Percentiles rank a stretch among this genome's conserved stretches.
Evolutionary conservation across 1,140 invertebrate species (phyloP).

Genomic region (Acromyrmex heyeri): DNA sequence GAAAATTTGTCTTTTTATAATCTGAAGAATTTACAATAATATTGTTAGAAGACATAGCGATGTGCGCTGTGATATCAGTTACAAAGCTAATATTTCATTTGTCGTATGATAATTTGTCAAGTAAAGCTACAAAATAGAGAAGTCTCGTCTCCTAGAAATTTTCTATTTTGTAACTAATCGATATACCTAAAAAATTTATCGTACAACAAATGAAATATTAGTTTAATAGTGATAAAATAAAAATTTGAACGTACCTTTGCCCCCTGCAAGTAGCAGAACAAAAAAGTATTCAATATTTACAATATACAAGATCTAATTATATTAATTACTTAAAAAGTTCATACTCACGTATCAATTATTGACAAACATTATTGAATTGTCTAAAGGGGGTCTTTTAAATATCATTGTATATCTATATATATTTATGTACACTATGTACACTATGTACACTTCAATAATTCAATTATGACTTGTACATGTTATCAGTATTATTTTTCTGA

Average conservation of each 20-base stretch:
- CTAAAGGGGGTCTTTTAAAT: slow-evolving; percentile 78
- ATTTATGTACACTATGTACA: slow-evolving; percentile 30
- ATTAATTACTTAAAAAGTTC: slow-evolving; percentile 63
- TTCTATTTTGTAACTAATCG: too few species aligned
- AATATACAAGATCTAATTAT: slow-evolving; percentile 74
- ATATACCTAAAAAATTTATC: too few species aligned
- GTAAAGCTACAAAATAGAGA: too few species aligned
- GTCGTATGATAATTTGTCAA: too few species aligned
- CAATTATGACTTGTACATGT: slow-evolving; percentile 20
- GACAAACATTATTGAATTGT: slow-evolving; percentile 65
- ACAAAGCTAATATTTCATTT: background rate
- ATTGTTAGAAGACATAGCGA: slow-evolving; percentile 61
- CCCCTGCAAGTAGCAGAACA: slow-evolving; percentile 88
- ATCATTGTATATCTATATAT: background rate
- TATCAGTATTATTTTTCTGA: slow-evolving; percentile 21
- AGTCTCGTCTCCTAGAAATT: too few species aligned
- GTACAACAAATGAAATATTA: too few species aligned
- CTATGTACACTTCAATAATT: slow-evolving; percentile 22
- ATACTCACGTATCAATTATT: slow-evolving; percentile 67
- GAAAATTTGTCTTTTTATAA: slow-evolving; percentile 40
- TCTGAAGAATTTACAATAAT: slow-evolving; percentile 56
- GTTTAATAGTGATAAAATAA: slow-evolving; percentile 79
- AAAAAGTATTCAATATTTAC: slow-evolving; percentile 85
- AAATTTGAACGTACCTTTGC: slow-evolving; percentile 89
- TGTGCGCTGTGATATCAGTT: slow-evolving; percentile 70